Base-by-base conservation (phyloP, 2,797 vertebrate genomes). In the Dallia pectoralis region DNA sequence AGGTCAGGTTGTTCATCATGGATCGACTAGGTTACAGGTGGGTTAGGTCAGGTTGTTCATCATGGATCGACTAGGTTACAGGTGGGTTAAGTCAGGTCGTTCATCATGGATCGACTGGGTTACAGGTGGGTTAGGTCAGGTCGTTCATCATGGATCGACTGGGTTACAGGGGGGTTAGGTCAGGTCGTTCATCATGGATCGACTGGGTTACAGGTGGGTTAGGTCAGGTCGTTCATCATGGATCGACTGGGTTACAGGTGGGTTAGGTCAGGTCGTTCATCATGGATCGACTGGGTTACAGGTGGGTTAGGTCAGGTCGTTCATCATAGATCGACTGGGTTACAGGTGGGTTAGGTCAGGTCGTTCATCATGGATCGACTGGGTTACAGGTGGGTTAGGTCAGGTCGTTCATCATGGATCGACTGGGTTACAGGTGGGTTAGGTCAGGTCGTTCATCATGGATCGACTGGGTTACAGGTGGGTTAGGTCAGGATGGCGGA, bases 401-500 rank as follows among this genome's bases (percentile, higher is more conserved):
- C 27, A 49, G n/a, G n/a, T n/a, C n/a, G n/a, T n/a, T n/a, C n/a
- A n/a, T 44, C 40, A 11, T 9, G 5, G n/a, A 19, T 48, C 29
- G 33, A 67, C 18, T 25, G 70, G 53, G 40, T 44, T 44, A 67
- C n/a, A 14, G 29, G 64, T 19, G 16, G 27, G 65, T 40, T 30
- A 32, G 44, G 32, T 30, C 27, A 49, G n/a, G n/a, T n/a, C n/a
- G n/a, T n/a, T n/a, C n/a, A n/a, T 44, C 40, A 11, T 9, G 5
- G n/a, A 19, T 48, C 29, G 33, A 67, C 18, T 25, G 70, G 53
- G 40, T 44, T 44, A 67, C n/a, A 14, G 29, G 64, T 19, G 16
- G 27, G 65, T 40, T 30, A 32, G 44, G 32, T 30, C 27, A 49
- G n/a, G 71, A 48, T 75, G 30, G 67, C 67, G 48, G 67, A 29